These are phyloP conservation scores for Zaprionus bogoriensis DNA, from an alignment of 2,888 invertebrate species.

Conservation along the genomic window DNA sequence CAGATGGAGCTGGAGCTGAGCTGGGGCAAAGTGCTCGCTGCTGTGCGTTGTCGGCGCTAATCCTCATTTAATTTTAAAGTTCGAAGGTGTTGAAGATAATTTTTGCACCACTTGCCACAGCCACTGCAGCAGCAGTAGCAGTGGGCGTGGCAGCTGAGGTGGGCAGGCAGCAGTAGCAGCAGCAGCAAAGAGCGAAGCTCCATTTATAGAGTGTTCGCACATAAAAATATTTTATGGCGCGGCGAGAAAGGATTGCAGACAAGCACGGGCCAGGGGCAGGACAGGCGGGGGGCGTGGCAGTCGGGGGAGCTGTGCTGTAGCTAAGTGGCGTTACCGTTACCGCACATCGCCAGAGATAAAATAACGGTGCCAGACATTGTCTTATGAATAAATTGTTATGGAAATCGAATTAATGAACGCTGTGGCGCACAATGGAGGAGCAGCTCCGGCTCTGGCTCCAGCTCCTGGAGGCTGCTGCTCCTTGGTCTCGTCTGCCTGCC, in stretches of 20 bases:
- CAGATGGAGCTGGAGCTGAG: conserved; percentile 26
- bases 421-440: conserved; percentile 74
- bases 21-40: conserved; percentile 4
- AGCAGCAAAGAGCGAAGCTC: conserved; percentile 26
- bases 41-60: conserved; percentile 78
- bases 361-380: conserved; percentile 83
- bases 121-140: conserved; percentile 41
- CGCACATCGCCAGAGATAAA: conserved; percentile 81
- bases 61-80: conserved; percentile 83
- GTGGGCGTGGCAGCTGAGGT: conserved; percentile 1
- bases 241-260: conserved; percentile 76
- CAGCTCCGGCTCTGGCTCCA: conserved; percentile 11
- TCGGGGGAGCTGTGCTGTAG: conserved; percentile 31
- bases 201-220: conserved; percentile 78
- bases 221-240: conserved; percentile 80
- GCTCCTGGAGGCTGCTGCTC: conserved; percentile 29
- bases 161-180: conserved; percentile 15
- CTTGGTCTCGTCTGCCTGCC: conserved; percentile 11
- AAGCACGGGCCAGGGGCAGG: conserved; percentile 1
- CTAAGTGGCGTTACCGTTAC: conserved; percentile 81
- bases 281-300: neutral
- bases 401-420: conserved; percentile 84
- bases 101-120: conserved; percentile 74
- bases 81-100: conserved; percentile 82
- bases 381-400: conserved; percentile 84